Percentiles rank a stretch among this genome's conserved stretches.
Conservation (phyloP, 2,888 invertebrate species). For the Hirtodrosophila trivittata region DNA sequence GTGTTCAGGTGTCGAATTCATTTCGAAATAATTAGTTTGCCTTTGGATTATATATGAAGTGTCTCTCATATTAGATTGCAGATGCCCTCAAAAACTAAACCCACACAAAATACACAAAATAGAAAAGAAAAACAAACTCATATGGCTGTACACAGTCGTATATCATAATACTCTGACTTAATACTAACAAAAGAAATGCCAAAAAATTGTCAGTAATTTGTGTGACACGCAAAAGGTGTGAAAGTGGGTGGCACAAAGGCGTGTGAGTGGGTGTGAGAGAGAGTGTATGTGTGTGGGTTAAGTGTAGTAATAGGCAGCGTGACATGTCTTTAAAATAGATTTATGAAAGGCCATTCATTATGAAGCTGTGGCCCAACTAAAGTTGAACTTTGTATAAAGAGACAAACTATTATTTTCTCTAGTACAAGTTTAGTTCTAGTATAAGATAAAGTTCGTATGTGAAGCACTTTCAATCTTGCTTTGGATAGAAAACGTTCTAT, state of each 20-base stretch:
- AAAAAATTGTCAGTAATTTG: constrained; percentile 45
- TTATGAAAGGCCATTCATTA: constrained; percentile 14
- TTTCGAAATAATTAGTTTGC: too few species aligned
- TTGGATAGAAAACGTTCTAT: too few species aligned
- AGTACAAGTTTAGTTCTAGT: too few species aligned
- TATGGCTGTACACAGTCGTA: not conserved
- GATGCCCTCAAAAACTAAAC: not conserved
- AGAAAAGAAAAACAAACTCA: too few species aligned
- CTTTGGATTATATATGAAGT: too few species aligned
- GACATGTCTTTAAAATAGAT: constrained; percentile 10
- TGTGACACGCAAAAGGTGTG: constrained; percentile 45
- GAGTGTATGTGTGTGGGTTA: constrained; percentile 20
- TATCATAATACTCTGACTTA: not conserved
- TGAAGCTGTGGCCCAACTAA: not conserved
- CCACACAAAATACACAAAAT: not conserved
- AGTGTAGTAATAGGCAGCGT: not conserved
- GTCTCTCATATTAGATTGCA: too few species aligned
- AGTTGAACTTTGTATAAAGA: too few species aligned
- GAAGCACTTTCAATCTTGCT: too few species aligned
- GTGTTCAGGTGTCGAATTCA: too few species aligned
- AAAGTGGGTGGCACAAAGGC: constrained; percentile 35
- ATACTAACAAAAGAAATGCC: not conserved
- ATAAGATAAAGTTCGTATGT: too few species aligned
- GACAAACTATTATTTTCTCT: too few species aligned
- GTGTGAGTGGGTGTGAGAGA: constrained; percentile 7